A percentile compares a stretch with the other conserved stretches of the same genome.
phyloP scores from a whole-genome alignment of 2,888 invertebrate genomes.

The Tethea ocularis region DNA sequence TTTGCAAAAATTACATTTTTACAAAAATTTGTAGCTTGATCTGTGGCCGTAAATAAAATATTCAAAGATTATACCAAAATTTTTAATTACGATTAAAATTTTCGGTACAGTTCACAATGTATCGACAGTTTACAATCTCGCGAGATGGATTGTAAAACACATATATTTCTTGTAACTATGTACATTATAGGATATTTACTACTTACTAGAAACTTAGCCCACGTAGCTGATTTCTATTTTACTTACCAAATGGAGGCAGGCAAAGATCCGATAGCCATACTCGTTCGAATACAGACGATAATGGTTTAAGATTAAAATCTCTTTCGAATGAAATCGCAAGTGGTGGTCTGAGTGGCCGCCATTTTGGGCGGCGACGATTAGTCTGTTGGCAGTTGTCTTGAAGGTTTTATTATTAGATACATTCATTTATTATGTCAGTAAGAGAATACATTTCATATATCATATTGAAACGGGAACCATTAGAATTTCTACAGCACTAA shows the following conservation, averaged over 20 bases:
- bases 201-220: background rate
- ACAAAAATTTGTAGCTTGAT: too few relatives aligned
- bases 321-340: conserved; percentile 76
- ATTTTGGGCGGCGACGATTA: conserved; percentile 54
- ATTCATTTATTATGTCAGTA: conserved; percentile 23
- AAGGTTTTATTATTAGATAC: conserved; percentile 24
- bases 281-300: conserved; percentile 67
- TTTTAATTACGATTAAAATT: too few relatives aligned
- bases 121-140: too few relatives aligned
- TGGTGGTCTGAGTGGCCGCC: conserved; percentile 50
- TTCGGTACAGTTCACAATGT: too few relatives aligned
- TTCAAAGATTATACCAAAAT: too few relatives aligned
- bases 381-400: conserved; percentile 21
- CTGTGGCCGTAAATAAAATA: too few relatives aligned
- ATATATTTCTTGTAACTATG: background rate
- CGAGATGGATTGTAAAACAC: too few relatives aligned
- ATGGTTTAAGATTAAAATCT: conserved; percentile 73
- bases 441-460: background rate
- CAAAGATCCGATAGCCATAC: conserved; percentile 72
- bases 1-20: too few relatives aligned
- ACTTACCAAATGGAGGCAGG: conserved; percentile 61
- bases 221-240: conserved; percentile 54
- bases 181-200: background rate
- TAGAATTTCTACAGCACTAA: background rate
- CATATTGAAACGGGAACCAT: background rate